Evolutionary conservation across 1,140 invertebrate genomes (phyloP).

Genomic region (Leptopilina boulardi): DNA sequence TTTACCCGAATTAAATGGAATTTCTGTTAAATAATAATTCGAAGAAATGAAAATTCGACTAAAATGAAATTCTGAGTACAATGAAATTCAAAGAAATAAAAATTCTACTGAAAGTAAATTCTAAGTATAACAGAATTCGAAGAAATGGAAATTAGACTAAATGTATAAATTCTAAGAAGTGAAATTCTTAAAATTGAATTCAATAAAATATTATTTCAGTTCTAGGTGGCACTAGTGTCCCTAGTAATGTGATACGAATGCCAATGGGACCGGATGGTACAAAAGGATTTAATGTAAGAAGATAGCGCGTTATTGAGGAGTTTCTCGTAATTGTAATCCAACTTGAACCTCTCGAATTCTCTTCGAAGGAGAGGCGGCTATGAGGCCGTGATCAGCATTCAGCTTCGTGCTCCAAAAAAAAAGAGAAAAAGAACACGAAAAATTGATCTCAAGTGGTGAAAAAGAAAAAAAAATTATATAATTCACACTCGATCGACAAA

Average conservation of each 20-base stretch:
- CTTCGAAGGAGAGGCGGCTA: slow-evolving; percentile 64
- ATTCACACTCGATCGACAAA: not conserved
- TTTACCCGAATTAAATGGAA: no score
- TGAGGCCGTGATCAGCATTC: slow-evolving; percentile 68
- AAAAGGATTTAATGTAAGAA: slow-evolving; percentile 77
- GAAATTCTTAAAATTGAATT: no score
- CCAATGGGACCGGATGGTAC: slow-evolving; percentile 79
- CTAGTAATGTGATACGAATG: slow-evolving; percentile 75
- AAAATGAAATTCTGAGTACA: no score
- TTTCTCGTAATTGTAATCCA: slow-evolving; percentile 57
- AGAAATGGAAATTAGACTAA: not conserved
- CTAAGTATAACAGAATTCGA: no score
- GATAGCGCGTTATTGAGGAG: slow-evolving; percentile 73
- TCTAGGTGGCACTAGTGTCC: slow-evolving; percentile 42
- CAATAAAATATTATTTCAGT: not conserved
- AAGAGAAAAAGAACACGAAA: not conserved
- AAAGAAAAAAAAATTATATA: no score
- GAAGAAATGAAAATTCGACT: no score
- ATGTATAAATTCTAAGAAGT: no score
- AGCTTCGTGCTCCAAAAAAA: slow-evolving; percentile 39
- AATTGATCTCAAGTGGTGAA: no score
- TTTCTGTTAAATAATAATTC: no score
- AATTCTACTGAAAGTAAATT: no score
- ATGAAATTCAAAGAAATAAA: no score
- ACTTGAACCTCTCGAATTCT: slow-evolving; percentile 63